These are phyloP conservation scores for Podilymbus podiceps DNA, from an alignment of 2,113 vertebrate genomes.

Conservation along the genomic window DNA sequence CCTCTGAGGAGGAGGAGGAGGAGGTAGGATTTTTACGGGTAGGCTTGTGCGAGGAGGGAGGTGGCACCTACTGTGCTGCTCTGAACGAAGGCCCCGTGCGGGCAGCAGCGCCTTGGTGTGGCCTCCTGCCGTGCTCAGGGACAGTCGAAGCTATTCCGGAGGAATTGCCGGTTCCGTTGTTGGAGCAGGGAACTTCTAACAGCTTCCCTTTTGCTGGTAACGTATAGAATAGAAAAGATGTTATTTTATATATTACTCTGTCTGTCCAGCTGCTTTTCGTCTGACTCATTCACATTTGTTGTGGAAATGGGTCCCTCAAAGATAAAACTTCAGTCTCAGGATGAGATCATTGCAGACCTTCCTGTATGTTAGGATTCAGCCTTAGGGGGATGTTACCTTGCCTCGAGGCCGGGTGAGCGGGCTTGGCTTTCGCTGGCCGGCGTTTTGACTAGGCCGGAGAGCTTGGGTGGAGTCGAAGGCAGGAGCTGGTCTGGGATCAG, in stretches of 20 bases:
- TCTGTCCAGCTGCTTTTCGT: neutral
- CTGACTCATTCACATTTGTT: neutral
- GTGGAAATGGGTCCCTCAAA: neutral
- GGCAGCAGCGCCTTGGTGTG: rapidly evolving
- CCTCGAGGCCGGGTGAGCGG: neutral
- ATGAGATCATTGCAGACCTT: rapidly evolving
- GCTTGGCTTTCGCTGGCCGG: neutral
- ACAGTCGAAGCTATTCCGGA: neutral
- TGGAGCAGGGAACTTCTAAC: neutral
- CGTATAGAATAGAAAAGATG: neutral
- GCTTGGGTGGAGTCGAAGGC: rapidly evolving
- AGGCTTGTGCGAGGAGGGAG: neutral
- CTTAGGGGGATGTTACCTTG: neutral
- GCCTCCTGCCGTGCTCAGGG: neutral
- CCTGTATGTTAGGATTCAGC: neutral
- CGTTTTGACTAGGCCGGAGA: neutral
- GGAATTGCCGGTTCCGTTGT: rapidly evolving
- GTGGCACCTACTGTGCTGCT: neutral
- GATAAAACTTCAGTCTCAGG: neutral
- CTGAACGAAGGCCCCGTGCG: rapidly evolving
- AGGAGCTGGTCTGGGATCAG: neutral
- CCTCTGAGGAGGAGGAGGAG: neutral
- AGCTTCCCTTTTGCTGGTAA: neutral
- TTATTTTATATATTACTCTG: neutral
- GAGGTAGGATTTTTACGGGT: rapidly evolving